Evolutionary conservation across 2,797 vertebrate species (phyloP), one percentile per base, ranked within the genome.

Genomic region (Halcyon leucocephala): DNA sequence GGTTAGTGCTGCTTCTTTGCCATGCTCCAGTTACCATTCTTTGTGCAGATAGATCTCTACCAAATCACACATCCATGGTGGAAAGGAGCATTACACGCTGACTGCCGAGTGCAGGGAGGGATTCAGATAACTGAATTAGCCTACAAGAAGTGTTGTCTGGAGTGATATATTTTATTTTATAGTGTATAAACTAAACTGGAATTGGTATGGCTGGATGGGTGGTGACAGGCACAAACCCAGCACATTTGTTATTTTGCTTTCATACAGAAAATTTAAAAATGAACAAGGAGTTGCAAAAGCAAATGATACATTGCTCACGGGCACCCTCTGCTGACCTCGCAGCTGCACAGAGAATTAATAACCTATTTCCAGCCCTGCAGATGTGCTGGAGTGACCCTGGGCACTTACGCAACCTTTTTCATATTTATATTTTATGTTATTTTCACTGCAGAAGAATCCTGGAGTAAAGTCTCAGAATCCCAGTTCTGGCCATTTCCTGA

Each of bases 281-380:
- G 16, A 65, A 48, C 1, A 0, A 64, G 46, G 58, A 76, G 55
- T 44, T 1, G 6, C 46, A 62, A 81, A 73, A 0, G 0, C 29
- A 41, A 65, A 31, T 0, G 0, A 62, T 89, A 22, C 10, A 0
- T 9, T 95, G 93, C 94, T 96, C 95, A 94, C 7, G n/a, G 83
- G 94, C 94, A 84, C 96, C 96, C 93, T 95, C 96, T 97, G 93
- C 94, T 92, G 96, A 92, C 61, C 66, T 54, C 1, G 5, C 25
- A 66, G 79, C 79, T 87, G 60, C 51, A 57, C 48, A 41, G 16
- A 48, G 57, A 86, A 67, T 21, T 37, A 62, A 62, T 8, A 73
- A 90, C 33, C 2, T 8, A 13, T 46, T 88, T 57, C 66, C 48
- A 73, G 4, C 11, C 24, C 42, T 14, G 13, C 65, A 73, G 70